Evolutionary conservation across 2,888 invertebrate species (phyloP), one percentile per base, ranked within the genome.

Genomic region (Metalampra italica): DNA sequence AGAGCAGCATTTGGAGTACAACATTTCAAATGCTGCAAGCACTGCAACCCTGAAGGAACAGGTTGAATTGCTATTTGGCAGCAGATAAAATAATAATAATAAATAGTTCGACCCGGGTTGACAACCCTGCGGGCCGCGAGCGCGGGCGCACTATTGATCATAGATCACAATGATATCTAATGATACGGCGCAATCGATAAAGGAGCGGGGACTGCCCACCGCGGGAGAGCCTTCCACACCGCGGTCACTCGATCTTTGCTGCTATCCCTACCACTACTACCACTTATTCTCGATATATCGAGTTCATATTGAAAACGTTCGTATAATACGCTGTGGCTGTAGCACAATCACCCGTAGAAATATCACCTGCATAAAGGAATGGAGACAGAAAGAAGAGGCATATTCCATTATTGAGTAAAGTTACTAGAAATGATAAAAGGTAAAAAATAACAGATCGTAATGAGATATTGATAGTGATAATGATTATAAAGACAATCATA

Each of bases 161-260:
- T 78, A 79, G 76, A 81, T 80, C 80, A 87, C 87, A 85, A 86
- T 87, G 84, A 84, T 82, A 81, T 80, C 83, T 87, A 87, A 87
- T 85, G 85, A 84, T 85, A 85, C 83, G 79, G 75, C 69, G 65
- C 76, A 78, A 80, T 82, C 82, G 81, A 78, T 80, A 82, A 82
- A 82, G 77, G 75, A 74, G 64, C 64, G 62, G 58, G 62, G 60
- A 58, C 66, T 71, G 71, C 73, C 82, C 81, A 78, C 83, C 82
- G 78, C 81, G 75, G 75, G 79, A 75, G 78, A 75, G 72, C 73
- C 72, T 72, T 66, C 67, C 57, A 60, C 66, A 58, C 63, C 11
- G 29, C 30, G 36, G 14, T 30, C n/a, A 13, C 9, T 13, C 29
- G 32, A 32, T 15, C 34, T 41, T 39, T 41, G 22, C 12, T 29